Evolutionary conservation across 2,797 vertebrate genomes (phyloP).

Genomic region (Myotis findleyi): DNA sequence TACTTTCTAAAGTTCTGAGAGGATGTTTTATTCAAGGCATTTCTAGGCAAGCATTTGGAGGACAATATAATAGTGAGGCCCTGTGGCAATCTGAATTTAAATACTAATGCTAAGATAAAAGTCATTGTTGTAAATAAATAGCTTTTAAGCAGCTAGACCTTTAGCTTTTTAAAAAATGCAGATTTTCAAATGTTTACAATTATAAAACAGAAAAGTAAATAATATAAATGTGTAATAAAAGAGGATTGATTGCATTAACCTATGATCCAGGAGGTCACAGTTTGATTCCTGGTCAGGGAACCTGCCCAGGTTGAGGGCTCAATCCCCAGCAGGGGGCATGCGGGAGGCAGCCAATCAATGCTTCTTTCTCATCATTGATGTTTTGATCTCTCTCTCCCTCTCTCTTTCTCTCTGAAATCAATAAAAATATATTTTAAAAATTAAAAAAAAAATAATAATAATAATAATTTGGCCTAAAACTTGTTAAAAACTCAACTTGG

Average conservation of each 20-base stretch:
- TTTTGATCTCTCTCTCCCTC: no score
- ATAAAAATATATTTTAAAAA: no score
- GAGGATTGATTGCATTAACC: neutral
- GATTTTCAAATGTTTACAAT: neutral
- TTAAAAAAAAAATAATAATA: no score
- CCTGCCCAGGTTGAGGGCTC: no score
- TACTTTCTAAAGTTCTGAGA: neutral
- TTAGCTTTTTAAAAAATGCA: constrained; percentile 30
- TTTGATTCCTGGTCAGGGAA: no score
- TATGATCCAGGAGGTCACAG: no score
- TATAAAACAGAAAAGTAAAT: neutral
- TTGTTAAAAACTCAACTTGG: no score
- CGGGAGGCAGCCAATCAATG: no score
- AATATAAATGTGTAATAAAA: neutral
- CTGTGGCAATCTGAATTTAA: neutral
- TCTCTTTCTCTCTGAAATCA: no score
- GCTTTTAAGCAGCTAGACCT: neutral
- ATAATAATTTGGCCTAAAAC: no score
- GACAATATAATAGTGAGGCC: neutral
- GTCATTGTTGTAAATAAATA: neutral
- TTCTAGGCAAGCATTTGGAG: neutral
- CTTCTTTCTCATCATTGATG: no score
- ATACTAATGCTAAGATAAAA: neutral
- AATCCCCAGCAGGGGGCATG: no score
- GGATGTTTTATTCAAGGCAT: neutral